phyloP scores from a whole-genome alignment of 2,888 invertebrate genomes.

The Diploptera punctata region DNA sequence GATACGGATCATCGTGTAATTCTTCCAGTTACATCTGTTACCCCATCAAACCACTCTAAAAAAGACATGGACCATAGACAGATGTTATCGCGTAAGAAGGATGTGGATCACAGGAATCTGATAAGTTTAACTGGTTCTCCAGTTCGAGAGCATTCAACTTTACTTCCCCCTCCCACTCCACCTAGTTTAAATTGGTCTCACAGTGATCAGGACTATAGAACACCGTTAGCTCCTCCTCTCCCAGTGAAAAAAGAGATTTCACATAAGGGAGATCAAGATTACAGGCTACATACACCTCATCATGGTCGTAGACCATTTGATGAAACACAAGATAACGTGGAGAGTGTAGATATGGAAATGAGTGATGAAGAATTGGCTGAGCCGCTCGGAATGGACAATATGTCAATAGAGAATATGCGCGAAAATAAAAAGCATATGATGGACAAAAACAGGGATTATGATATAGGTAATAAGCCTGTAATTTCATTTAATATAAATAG shows the following conservation, averaged over 20 bases:
- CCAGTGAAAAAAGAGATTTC: neutral
- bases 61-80: slow-evolving; percentile 43
- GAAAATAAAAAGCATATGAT: neutral
- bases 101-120: slow-evolving; percentile 65
- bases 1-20: slow-evolving; percentile 64
- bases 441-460: neutral
- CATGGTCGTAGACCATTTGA: slow-evolving; percentile 16
- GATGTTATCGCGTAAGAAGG: slow-evolving; percentile 37
- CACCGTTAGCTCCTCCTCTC: neutral
- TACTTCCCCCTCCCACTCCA: slow-evolving; percentile 47
- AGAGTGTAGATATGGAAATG: slow-evolving; percentile 86
- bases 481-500: slow-evolving; percentile 36
- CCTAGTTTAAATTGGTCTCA: slow-evolving; percentile 48
- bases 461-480: slow-evolving; percentile 17
- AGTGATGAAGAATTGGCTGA: slow-evolving; percentile 73
- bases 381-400: neutral
- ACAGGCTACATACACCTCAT: slow-evolving; percentile 28
- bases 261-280: slow-evolving; percentile 33
- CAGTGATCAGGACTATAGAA: slow-evolving; percentile 43
- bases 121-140: slow-evolving; percentile 83
- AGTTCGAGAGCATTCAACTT: slow-evolving; percentile 44
- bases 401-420: neutral
- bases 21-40: slow-evolving; percentile 58
- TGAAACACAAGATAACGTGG: slow-evolving; percentile 68
- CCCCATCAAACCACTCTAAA: slow-evolving; percentile 47